Evolutionary conservation across 2,797 vertebrate species (phyloP), one percentile per base, ranked within the genome.

Genomic region (Danio kyathit): DNA sequence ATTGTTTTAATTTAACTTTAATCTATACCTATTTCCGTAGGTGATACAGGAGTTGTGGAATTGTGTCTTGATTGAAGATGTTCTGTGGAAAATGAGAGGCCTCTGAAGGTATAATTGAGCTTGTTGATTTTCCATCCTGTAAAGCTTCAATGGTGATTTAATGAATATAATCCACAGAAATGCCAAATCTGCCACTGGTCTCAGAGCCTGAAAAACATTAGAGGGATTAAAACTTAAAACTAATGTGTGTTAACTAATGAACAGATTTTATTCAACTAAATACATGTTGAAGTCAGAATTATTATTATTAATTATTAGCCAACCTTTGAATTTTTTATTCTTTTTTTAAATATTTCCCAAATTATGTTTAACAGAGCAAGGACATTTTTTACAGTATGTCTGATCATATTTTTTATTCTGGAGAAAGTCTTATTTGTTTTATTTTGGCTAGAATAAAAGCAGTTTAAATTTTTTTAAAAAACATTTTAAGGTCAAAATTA

Each of bases 141-240:
- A 71, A 44, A 48, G 54, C 38, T 56, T 82, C 65, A 38, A n/a
- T 69, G 63, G 29, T 70, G 81, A 79, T 70, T 75, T 81, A 83
- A 82, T 72, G 61, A 83, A 63, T 81, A 79, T 76, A 83, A 61
- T 29, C 65, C 64, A 71, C 65, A 49, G 70, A 52, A 48, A 66
- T 67, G 79, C 56, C 56, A 79, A 59, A 75, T 19, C 49, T 69
- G 51, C 75, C 65, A 72, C 46, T 61, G 64, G 77, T 80, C 69
- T 64, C 69, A 43, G 54, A 54, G 48, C 66, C 79, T 76, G 81
- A 83, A 81, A 66, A 73, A 59, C 72, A 82, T 77, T 71, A 51
- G 3, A 78, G 71, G 44, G 65, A 75, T 48, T 51, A 80, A 54
- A 56, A 60, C 74, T 19, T 48, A 46, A 21, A 48, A 61, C 74